Conservation (phyloP, 2,888 invertebrate genomes). For the Lasioglossum figueresi region DNA sequence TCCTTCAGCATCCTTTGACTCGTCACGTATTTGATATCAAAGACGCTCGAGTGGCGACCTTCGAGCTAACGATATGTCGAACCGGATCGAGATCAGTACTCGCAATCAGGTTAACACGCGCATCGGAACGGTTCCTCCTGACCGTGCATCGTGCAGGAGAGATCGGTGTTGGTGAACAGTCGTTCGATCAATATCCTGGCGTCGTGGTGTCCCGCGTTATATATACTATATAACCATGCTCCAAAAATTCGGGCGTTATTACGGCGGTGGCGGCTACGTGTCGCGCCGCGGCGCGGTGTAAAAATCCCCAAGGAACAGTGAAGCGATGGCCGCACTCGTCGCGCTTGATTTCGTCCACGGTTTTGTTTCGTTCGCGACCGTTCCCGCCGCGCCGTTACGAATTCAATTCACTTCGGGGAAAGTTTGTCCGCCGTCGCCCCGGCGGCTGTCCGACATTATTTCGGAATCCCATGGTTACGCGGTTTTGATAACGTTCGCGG, state of each 20-base stretch:
- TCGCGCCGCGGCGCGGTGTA: constrained; percentile 37
- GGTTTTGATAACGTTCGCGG: background rate
- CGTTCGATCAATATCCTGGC: constrained; percentile 58
- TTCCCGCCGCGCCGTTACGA: constrained; percentile 13
- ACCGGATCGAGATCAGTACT: constrained; percentile 29
- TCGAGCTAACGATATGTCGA: constrained; percentile 40
- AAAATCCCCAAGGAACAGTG: constrained; percentile 62
- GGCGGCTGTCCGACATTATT: constrained; percentile 11
- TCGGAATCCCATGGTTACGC: background rate
- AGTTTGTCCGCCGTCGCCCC: constrained; percentile 16
- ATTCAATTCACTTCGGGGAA: constrained; percentile 35
- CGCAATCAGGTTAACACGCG: constrained; percentile 20
- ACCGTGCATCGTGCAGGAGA: constrained; percentile 1
- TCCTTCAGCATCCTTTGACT: constrained; percentile 32
- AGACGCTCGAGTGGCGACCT: constrained; percentile 34
- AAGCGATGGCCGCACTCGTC: constrained; percentile 43
- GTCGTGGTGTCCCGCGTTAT: constrained; percentile 4
- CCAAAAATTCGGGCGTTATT: constrained; percentile 62
- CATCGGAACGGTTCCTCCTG: constrained; percentile 17
- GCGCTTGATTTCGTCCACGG: constrained; percentile 50
- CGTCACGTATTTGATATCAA: constrained; percentile 40
- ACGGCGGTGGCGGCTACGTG: constrained; percentile 35
- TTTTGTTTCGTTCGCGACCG: constrained; percentile 31
- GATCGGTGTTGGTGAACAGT: constrained; percentile 27
- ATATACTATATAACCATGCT: constrained; percentile 24